Base-by-base conservation (phyloP, 2,888 invertebrate species). In the Halictus ligatus region DNA sequence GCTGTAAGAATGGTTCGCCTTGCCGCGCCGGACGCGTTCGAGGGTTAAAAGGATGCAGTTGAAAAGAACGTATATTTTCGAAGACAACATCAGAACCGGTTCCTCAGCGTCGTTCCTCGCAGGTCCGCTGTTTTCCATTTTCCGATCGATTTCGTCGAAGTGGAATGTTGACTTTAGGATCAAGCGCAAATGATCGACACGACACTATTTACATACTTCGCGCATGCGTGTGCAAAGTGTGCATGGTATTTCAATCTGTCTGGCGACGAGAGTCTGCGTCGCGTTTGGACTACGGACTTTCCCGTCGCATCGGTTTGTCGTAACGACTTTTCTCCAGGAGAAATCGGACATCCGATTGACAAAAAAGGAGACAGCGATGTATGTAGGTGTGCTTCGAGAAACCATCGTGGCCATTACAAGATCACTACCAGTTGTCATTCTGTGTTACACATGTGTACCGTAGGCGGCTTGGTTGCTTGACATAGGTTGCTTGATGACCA, bases 321-420 rank as follows among this genome's bases (percentile, higher is more conserved):
- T 35, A 73, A 35, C 69, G 72, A 76, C 80, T 81, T 81, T 78
- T 84, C 84, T 69, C 81, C 74, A 25, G 74, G 84, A 77, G 76
- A 85, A 83, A 83, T 80, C 85, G 21, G 73, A 77, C 77, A 50
- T 74, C 64, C 75, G 58, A 46, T 67, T 54, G 48, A 58, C 64
- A 46, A 79, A 75, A 79, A 83, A 69, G 50, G 69, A 78, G 46
- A 15, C 50, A 18, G n/a, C 50, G 69, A 35, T n/a, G 29, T 40
- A 69, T 35, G 40, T 29, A 69, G 29, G 76, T 15, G 35, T 29
- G 48, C 54, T 43, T 43, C 60, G 54, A 21, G 78, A 54, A 78
- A 46, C 43, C 50, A 29, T 18, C 35, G 15, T 25, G 60, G 8
- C 50, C 60, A 60, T 69, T 21, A n/a, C 69, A 69, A 69, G 69